A percentile compares a stretch with the other conserved stretches of the same genome.
Conservation (phyloP, 2,888 invertebrate genomes). For the Aleiodes leptofemur region DNA sequence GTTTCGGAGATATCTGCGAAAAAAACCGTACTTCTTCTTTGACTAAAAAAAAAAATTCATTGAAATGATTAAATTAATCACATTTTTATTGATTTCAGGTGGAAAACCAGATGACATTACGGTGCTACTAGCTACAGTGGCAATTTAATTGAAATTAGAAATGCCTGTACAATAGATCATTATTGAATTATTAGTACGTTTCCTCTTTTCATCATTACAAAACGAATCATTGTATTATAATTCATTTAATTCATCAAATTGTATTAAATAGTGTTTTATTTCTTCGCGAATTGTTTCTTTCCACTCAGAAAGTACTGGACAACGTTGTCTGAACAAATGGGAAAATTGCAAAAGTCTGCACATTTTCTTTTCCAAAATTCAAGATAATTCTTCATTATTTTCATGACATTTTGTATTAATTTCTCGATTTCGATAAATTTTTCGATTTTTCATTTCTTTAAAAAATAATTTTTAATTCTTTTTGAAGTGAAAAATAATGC, state of each 20-base stretch:
- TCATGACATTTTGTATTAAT: neutral
- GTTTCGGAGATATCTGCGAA: no score
- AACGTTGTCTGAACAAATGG: neutral
- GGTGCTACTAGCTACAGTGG: constrained; percentile 95
- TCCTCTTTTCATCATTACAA: constrained; percentile 23
- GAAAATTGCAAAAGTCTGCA: neutral
- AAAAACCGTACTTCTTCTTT: no score
- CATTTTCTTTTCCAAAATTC: neutral
- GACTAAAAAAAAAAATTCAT: no score
- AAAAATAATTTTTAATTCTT: no score
- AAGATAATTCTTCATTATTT: no score
- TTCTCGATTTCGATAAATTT: neutral
- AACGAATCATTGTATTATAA: constrained; percentile 72
- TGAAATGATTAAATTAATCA: no score
- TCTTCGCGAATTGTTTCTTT: neutral
- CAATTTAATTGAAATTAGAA: constrained; percentile 73
- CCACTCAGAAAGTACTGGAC: no score
- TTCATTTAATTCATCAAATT: constrained; percentile 65
- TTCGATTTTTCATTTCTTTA: neutral
- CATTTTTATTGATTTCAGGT: constrained; percentile 79
- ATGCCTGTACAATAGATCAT: constrained; percentile 51
- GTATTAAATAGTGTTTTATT: constrained; percentile 18
- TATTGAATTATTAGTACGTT: constrained; percentile 65
- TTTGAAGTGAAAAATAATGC: no score
- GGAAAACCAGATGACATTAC: constrained; percentile 99